These are phyloP conservation scores for Cataglyphis hispanica DNA, from an alignment of 1,140 invertebrate species.

Conservation along the genomic window DNA sequence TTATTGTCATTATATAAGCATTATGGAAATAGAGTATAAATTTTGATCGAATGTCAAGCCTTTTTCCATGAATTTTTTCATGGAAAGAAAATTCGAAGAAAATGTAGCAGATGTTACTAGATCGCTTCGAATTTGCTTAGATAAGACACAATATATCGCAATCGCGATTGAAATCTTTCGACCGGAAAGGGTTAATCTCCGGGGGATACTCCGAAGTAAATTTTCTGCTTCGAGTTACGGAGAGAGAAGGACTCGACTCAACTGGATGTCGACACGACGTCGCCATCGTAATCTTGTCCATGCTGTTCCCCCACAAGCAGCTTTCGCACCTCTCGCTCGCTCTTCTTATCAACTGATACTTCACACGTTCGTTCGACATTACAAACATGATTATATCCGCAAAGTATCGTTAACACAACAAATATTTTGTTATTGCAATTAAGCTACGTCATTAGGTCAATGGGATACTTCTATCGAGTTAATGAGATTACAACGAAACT, in stretches of 20 bases:
- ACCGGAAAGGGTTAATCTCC: conserved; percentile 35
- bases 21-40: neutral
- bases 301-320: neutral
- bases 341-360: conserved; percentile 42
- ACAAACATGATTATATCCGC: neutral
- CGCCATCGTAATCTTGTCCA: conserved; percentile 51
- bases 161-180: conserved; percentile 24
- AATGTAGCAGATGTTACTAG: neutral
- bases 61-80: neutral
- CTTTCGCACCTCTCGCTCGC: conserved; percentile 7
- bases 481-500: conserved; percentile 17
- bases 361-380: neutral
- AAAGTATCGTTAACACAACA: conserved; percentile 7
- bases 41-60: neutral
- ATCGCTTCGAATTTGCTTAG: conserved; percentile 27
- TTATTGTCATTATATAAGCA: too few relatives aligned
- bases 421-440: conserved; percentile 38
- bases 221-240: conserved; percentile 23
- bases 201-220: conserved; percentile 30
- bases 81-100: neutral
- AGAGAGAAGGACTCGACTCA: conserved; percentile 4
- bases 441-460: conserved; percentile 24
- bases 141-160: neutral
- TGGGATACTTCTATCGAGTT: conserved; percentile 1
- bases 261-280: conserved; percentile 33